These are phyloP conservation scores for Lampris incognitus DNA, from an alignment of 2,113 vertebrate genomes.

Conservation along the genomic window DNA sequence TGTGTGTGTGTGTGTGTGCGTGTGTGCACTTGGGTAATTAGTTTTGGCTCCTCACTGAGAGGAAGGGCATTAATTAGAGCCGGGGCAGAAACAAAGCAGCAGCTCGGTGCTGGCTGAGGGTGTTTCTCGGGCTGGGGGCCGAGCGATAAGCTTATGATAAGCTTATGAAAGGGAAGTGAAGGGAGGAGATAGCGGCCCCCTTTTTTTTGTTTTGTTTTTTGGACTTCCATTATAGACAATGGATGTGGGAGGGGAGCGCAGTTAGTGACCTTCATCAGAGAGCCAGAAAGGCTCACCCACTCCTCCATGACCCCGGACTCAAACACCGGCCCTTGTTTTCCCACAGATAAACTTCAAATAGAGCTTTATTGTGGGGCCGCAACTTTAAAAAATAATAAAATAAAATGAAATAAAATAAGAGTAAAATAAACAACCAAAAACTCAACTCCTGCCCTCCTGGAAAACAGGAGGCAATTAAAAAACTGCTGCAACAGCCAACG, in stretches of 20 bases:
- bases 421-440: too few relatives aligned
- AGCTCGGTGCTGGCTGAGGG: constrained; percentile 3
- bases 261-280: constrained; percentile 56
- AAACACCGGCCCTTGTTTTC: constrained; percentile 46
- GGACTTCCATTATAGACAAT: constrained; percentile 23
- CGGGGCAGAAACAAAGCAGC: constrained; percentile 14
- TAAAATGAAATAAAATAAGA: too few relatives aligned
- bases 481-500: constrained; percentile 29
- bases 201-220: background rate
- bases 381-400: background rate
- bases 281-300: constrained; percentile 9
- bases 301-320: constrained; percentile 25
- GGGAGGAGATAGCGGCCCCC: background rate
- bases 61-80: constrained; percentile 3
- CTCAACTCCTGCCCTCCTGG: background rate
- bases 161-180: constrained; percentile 7
- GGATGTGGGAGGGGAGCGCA: constrained; percentile 2
- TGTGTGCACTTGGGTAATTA: background rate
- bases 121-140: constrained; percentile 21
- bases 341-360: constrained; percentile 60
- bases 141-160: constrained; percentile 21
- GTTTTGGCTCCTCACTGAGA: constrained; percentile 11
- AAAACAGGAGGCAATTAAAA: constrained; percentile 55
- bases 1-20: too few relatives aligned
- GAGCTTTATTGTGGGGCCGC: constrained; percentile 38